Base-by-base conservation (phyloP, 2,113 vertebrate genomes). In the Myrmecophaga tridactyla region DNA sequence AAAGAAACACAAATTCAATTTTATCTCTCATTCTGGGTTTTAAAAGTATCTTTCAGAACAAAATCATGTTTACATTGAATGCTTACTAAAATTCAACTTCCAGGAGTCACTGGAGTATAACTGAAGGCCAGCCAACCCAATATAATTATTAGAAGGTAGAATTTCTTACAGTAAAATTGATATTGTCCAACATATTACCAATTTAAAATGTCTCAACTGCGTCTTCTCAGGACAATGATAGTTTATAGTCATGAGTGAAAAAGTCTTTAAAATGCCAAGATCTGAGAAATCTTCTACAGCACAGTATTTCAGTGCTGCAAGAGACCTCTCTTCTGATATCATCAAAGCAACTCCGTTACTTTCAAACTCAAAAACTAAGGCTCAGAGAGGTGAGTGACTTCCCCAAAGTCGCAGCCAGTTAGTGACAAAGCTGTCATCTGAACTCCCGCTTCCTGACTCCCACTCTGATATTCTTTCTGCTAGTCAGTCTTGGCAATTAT, bases 41-140 rank as follows among this genome's bases (percentile, higher is more conserved):
- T 84, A 83, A 72, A 76, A 90, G 62, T 78, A 67, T 29, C 62
- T 90, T 87, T 72, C 34, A 82, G 90, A 89, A 17, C 41, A 93
- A 89, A 90, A 20, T n/a, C 53, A 5, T 25, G 46, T 84, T 75
- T 90, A 12, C 34, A 56, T 20, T 83, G 36, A 96, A 34, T 21
- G 4, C 34, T 58, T 51, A 65, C 73, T 89, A 89, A 82, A 62
- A 14, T 21, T 69, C n/a, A 67, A 43, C 39, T 62, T 46, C 48
- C 3, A 87, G n/a, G 25, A 92, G 56, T 85, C 56, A 81, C n/a
- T 85, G 63, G 25, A 80, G 13, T 48, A 21, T 15, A 69, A 81
- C 18, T 77, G 4, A 25, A 12, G 81, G 82, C 18, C n/a, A 67
- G 41, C 80, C 56, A 75, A 25, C 7, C 34, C 75, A 72, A 86